Base-by-base conservation (phyloP, 1,140 invertebrate species). In the Panulirus ornatus region DNA sequence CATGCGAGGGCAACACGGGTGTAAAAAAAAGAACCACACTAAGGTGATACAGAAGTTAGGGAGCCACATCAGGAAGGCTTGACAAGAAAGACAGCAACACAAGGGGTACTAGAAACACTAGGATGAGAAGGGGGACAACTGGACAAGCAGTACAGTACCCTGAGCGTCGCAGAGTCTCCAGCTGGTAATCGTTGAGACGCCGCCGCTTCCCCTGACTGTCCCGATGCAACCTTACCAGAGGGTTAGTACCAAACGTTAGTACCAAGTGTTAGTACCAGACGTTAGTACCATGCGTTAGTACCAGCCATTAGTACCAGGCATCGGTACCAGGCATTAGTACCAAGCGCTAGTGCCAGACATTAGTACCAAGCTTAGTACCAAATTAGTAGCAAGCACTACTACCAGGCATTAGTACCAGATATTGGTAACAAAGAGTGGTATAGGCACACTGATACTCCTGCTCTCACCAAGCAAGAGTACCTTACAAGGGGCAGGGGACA, bases 121-220 rank as follows among this genome's bases (percentile, higher is more conserved):
- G 58, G 78, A 16, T 81, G 58, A 85, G 78, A 73, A 91, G 76
- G 75, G 78, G 38, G 75, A 76, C 42, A 84, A 82, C 30, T 66
- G 51, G 83, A 51, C 51, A 81, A 36, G 78, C 78, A 70, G 47
- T 81, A 90, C 73, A 84, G 95, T 97, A 97, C 97, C 97, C 97
- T 95, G 95, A 95, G 95, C 95, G 96, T 94, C 96, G 96, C 95
- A 97, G 97, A 94, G 95, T 96, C 95, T 97, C 96, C 96, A 97
- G 96, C 95, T 97, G 97, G 95, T 96, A 96, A 95, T 95, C 95
- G 96, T 96, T 97, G 95, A 97, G 95, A 95, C 96, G 96, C 96
- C 96, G 97, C 95, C 96, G 96, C 95, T 97, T 97, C 95, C 96
- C 96, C 95, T 96, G 96, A 94, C 96, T 97, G 96, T 97, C 97